These are phyloP conservation scores for Hyphantria cunea DNA, from an alignment of 1,140 invertebrate genomes.

Conservation along the genomic window DNA sequence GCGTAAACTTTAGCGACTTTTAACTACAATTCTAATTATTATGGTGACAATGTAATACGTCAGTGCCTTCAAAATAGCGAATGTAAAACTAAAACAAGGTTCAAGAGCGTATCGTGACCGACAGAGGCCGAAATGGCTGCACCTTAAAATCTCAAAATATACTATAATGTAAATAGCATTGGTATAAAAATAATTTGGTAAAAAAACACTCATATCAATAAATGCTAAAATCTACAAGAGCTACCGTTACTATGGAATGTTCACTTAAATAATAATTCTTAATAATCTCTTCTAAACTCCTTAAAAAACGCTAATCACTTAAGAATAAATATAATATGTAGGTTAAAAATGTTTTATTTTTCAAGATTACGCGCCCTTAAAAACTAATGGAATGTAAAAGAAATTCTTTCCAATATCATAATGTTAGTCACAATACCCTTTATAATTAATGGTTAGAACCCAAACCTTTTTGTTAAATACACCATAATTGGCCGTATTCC, in stretches of 20 bases:
- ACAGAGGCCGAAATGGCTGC: slow-evolving; percentile 23
- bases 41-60: not conserved
- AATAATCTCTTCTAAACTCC: slow-evolving; percentile 28
- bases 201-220: slow-evolving; percentile 45
- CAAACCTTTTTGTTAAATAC: slow-evolving; percentile 67
- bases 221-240: slow-evolving; percentile 41
- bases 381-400: slow-evolving; percentile 71
- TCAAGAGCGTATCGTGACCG: slow-evolving; percentile 1
- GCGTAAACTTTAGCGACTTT: too few relatives aligned
- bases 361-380: slow-evolving; percentile 64
- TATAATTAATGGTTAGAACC: slow-evolving; percentile 73
- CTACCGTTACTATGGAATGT: slow-evolving; percentile 34
- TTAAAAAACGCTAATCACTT: slow-evolving; percentile 23
- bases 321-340: slow-evolving; percentile 27
- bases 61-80: slow-evolving; percentile 1
- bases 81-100: slow-evolving; percentile 6
- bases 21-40: too few relatives aligned
- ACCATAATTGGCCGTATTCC: slow-evolving; percentile 41
- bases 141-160: slow-evolving; percentile 38
- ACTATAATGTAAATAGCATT: slow-evolving; percentile 68
- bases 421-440: slow-evolving; percentile 73
- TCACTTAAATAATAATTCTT: slow-evolving; percentile 33
- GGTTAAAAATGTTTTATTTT: slow-evolving; percentile 13
- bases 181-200: slow-evolving; percentile 79
- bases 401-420: slow-evolving; percentile 43